Evolutionary conservation across 1,140 invertebrate genomes (phyloP), one percentile per base, ranked within the genome.

Genomic region (Brachionus angularis): DNA sequence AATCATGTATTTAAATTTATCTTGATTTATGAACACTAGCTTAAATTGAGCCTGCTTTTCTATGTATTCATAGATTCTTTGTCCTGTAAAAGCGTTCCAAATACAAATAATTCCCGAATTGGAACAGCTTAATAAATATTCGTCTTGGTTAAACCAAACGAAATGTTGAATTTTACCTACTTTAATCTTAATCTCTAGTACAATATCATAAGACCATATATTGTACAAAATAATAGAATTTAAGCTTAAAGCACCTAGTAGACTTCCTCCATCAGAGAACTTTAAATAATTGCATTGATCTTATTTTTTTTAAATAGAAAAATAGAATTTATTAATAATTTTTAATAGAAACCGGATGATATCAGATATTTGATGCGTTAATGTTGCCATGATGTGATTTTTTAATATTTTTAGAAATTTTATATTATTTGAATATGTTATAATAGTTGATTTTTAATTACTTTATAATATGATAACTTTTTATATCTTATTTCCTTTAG

Each of bases 31-130:
- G 8, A 34, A 58, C 18, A 58, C 2, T 36, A 39, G 53, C 27
- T 39, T 58, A 16, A 58, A 58, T 58, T 58, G 53, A n/a, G 39
- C 34, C 39, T 58, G 53, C 39, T 58, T 58, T 58, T 58, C 53
- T 36, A 58, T 58, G 53, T 42, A 58, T 23, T 58, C 53, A 21
- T 58, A 58, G 18, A 58, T 39, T 23, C 53, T 25, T 8, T 58
- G 53, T 10, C 53, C 53, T 5, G 53, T 58, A 21, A 58, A 39
- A 12, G 21, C 33, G 27, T 58, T 58, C 53, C 53, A 58, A 29
- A 58, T 58, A 34, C 53, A 58, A 12, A 58, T 58, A 2, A 58
- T 58, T 7, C 53, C 53, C 4, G 53, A 58, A 25, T 58, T 58
- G 3, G 53, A 58, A 58, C 53, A 58, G 21, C 53, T 58, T 12